These are phyloP conservation scores for Scarus forsteni DNA, from an alignment of 2,797 vertebrate species.

Conservation along the genomic window DNA sequence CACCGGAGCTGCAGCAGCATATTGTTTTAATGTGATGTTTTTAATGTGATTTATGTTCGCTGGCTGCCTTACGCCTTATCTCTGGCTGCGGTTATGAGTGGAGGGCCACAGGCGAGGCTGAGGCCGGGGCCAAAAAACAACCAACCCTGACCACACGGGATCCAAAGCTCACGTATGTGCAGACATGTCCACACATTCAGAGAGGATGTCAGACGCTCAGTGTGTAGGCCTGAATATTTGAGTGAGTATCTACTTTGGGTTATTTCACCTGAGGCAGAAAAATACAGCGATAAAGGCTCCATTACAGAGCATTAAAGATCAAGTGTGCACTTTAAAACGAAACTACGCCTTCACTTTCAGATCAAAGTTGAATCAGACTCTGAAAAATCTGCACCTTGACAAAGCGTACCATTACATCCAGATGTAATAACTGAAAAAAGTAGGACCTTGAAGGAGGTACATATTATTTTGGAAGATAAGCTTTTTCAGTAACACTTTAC, in stretches of 20 bases:
- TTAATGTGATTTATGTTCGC: conserved; percentile 50
- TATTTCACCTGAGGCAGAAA: conserved; percentile 5
- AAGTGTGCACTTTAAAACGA: background rate
- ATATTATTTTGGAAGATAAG: too few species aligned
- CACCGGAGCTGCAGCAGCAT: conserved; percentile 29
- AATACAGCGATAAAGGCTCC: background rate
- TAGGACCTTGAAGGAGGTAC: too few species aligned
- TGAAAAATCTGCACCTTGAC: background rate
- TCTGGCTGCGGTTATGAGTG: conserved; percentile 43
- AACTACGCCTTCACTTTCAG: background rate
- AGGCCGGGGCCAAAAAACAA: conserved; percentile 16
- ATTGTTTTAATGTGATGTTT: conserved; percentile 43
- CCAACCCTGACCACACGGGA: conserved; percentile 26
- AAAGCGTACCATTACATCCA: background rate
- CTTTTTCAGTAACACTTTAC: too few species aligned
- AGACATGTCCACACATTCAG: background rate
- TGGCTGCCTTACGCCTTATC: conserved; percentile 37
- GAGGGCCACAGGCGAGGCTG: conserved; percentile 34
- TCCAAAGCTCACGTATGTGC: conserved; percentile 17
- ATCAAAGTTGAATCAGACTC: background rate
- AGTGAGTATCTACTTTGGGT: background rate
- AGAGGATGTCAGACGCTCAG: background rate
- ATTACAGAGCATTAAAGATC: background rate
- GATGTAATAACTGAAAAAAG: background rate
- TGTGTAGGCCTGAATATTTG: background rate